Base-by-base conservation (phyloP, 2,113 vertebrate genomes). In the Eulemur macaco region DNA sequence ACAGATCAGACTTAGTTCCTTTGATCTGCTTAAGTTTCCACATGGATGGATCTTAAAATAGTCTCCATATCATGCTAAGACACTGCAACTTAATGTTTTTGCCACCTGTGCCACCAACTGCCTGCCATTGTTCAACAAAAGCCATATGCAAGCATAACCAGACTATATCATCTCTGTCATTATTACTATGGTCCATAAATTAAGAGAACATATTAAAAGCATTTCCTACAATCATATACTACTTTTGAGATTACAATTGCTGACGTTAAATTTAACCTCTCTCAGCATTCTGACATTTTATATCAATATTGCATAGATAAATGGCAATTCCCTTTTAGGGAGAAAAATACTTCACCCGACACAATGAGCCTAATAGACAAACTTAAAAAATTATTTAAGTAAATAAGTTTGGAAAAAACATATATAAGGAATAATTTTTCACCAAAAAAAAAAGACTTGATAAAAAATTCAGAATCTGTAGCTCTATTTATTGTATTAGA, bases 1-100 rank as follows among this genome's bases (percentile, higher is more conserved):
- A 89, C 81, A 91, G 80, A 96, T 94, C 68, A 95, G 86, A 92
- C 97, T 97, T 52, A 96, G 3, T 96, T 97, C 25, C 37, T 96
- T 97, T 93, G 60, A 96, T 96, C 64, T 95, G 8, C 71, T 96
- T 97, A 82, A 68, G 6, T 95, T 73, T 96, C 74, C 73, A 89
- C 56, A n/a, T 91, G 84, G 78, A 23, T 50, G n/a, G 56, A 89
- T 84, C 92, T 84, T 84, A 20, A 96, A 98, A 96, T 91, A 1
- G 29, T 74, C 78, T 17, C 31, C 0, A 0, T 52, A 69, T 83
- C 29, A 45, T 63, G 89, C n/a, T 81, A 52, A 85, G 54, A 54
- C 83, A 92, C 25, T 58, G 58, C 74, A 94, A 42, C 11, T 86
- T 90, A 60, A 81, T 96, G 14, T 4, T 74, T 91, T 93, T 60